Evolutionary conservation across 2,888 invertebrate species (phyloP).

Genomic region (Patella caerulea): DNA sequence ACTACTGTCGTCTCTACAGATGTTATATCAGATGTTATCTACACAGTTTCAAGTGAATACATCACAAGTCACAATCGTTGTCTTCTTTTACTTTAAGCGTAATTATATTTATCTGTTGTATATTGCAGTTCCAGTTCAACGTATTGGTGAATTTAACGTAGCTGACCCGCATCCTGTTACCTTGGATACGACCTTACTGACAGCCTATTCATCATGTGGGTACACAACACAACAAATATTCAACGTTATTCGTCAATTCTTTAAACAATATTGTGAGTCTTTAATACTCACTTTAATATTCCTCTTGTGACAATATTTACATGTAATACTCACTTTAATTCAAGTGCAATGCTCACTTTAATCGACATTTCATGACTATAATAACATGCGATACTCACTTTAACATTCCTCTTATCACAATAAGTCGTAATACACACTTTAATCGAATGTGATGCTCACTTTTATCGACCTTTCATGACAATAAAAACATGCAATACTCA

Average conservation of each 20-base stretch:
- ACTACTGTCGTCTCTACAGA: too few species aligned
- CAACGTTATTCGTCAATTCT: neutral
- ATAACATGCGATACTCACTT: too few species aligned
- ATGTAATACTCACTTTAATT: too few species aligned
- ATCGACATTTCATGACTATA: too few species aligned
- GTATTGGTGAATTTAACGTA: neutral
- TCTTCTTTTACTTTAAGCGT: neutral
- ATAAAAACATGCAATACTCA: too few species aligned
- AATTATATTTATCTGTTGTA: neutral
- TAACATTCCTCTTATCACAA: too few species aligned
- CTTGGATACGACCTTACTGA: neutral
- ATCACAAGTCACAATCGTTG: neutral
- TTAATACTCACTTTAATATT: neutral
- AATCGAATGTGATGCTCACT: too few species aligned
- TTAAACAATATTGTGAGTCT: neutral
- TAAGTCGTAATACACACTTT: too few species aligned
- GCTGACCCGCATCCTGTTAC: neutral
- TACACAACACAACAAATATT: conserved; percentile 5
- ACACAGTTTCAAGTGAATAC: too few species aligned
- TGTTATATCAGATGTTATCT: too few species aligned
- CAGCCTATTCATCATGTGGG: conserved; percentile 7
- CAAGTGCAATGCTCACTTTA: too few species aligned
- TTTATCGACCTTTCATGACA: too few species aligned
- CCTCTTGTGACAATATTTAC: neutral
- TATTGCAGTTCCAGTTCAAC: neutral